Base-by-base conservation (phyloP, 2,113 vertebrate species). In the Triplophysa siluroides region DNA sequence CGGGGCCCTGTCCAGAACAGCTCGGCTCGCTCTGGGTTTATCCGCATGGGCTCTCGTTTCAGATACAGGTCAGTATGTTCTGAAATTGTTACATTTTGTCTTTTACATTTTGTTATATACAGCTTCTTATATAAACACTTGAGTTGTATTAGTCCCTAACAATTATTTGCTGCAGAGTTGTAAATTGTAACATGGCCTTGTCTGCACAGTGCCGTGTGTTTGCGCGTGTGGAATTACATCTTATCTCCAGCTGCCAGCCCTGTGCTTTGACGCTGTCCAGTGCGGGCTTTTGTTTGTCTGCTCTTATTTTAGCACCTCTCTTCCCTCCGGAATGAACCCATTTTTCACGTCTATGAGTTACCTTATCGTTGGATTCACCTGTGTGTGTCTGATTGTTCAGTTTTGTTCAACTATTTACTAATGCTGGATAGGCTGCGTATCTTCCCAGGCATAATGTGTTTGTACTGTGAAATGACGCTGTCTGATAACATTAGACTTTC, bases 31-130 rank as follows among this genome's bases (percentile, higher is more conserved):
- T 94, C 96, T 0, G 90, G 95, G 21, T 98, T 99, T 89, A 98
- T 99, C 84, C 95, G 98, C 21, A 90, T 99, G 91, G 98, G 98
- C 8, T 99, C 98, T 10, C 95, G 98, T 45, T 99, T 99, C 92
- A 93, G 97, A 86, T 99, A 98, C 87, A 99, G 97, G 98, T 99
- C 80, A 6, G 6, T 21, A 52, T 72, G 29, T 54, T 72, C 2
- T 47, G 16, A 1, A 26, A 14, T 69, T 24, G 9, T 13, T 13
- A 9, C 45, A 47, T 9, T 11, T 13, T 11, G 2, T 47, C 43
- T 68, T 38, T 16, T 3, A 38, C 29, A 33, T 33, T 38, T 14
- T 2, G 8, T 38, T 7, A 38, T 38, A 38, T 38, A 38, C 33
- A 38, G 33, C 47, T 11, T 11, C 7, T 52, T 70, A 19, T 56